Percentiles rank a stretch among this genome's conserved stretches.
phyloP scores from a whole-genome alignment of 2,888 invertebrate genomes.

The Zygothrica quintamaculata region DNA sequence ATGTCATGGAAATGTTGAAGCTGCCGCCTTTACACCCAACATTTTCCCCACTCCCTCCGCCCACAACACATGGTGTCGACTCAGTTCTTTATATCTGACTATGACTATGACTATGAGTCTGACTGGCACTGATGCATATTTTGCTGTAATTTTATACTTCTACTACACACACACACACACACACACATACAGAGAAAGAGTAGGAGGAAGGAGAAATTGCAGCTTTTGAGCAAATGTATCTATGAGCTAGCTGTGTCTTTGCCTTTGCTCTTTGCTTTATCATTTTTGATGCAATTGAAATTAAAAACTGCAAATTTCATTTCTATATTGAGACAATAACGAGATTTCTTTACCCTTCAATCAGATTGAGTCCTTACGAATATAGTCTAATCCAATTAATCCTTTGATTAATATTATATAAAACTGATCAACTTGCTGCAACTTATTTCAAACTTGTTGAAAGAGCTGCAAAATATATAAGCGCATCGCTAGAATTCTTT shows the following conservation, averaged over 20 bases:
- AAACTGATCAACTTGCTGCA: too few species aligned
- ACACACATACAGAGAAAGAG: slow-evolving; percentile 5
- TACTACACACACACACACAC: slow-evolving; percentile 26
- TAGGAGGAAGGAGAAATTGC: background rate
- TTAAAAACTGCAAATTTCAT: slow-evolving; percentile 23
- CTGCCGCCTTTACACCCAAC: slow-evolving; percentile 8
- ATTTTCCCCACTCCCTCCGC: background rate
- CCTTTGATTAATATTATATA: too few species aligned
- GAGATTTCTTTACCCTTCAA: slow-evolving; percentile 23
- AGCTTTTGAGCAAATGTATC: slow-evolving; percentile 45
- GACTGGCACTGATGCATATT: slow-evolving; percentile 36
- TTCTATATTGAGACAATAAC: slow-evolving; percentile 18
- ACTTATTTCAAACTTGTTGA: too few species aligned
- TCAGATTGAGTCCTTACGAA: too few species aligned
- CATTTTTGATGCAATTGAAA: slow-evolving; percentile 47
- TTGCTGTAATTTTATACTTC: slow-evolving; percentile 66
- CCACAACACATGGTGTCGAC: too few species aligned
- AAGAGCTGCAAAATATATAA: too few species aligned
- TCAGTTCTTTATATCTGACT: slow-evolving; percentile 6
- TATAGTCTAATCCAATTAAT: too few species aligned
- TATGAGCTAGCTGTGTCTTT: slow-evolving; percentile 43
- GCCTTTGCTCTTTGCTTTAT: slow-evolving; percentile 44
- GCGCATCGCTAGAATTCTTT: too few species aligned
- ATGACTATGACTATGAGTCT: slow-evolving; percentile 12
- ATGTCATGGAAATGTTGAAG: slow-evolving; percentile 54